These are phyloP conservation scores for Notiomystis cincta DNA, from an alignment of 2,113 vertebrate genomes.

Conservation along the genomic window DNA sequence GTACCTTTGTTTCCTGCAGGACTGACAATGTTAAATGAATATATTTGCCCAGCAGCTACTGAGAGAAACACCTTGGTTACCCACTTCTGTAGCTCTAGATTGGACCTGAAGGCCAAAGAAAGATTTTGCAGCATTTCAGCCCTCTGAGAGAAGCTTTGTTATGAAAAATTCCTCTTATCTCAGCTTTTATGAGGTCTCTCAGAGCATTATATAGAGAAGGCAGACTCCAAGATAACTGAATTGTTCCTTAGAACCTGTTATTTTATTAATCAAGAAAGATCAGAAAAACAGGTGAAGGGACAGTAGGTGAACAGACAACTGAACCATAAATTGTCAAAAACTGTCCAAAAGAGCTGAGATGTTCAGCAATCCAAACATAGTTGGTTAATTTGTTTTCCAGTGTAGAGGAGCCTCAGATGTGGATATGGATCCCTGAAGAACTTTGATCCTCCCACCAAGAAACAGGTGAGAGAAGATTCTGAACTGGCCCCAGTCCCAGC, in stretches of 20 bases:
- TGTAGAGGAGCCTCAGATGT: not conserved
- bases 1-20: not conserved
- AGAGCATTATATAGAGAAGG: not conserved
- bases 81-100: not conserved
- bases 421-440: not conserved
- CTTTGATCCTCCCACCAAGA: not conserved
- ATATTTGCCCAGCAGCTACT: not conserved
- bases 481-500: not conserved
- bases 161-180: not conserved
- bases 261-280: slow-evolving; percentile 31
- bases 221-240: not conserved
- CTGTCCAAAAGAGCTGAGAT: not conserved
- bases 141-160: not conserved
- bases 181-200: not conserved
- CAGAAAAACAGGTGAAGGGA: not conserved
- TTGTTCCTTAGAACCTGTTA: slow-evolving; percentile 4
- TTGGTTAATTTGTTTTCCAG: not conserved
- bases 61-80: not conserved
- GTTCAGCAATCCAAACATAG: not conserved
- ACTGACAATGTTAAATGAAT: not conserved
- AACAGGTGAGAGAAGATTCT: not conserved
- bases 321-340: not conserved
- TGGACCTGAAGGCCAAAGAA: not conserved
- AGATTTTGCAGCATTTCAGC: not conserved
- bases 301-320: not conserved